Evolutionary conservation across 1,140 invertebrate genomes (phyloP).

Genomic region (Cotesia typhae): DNA sequence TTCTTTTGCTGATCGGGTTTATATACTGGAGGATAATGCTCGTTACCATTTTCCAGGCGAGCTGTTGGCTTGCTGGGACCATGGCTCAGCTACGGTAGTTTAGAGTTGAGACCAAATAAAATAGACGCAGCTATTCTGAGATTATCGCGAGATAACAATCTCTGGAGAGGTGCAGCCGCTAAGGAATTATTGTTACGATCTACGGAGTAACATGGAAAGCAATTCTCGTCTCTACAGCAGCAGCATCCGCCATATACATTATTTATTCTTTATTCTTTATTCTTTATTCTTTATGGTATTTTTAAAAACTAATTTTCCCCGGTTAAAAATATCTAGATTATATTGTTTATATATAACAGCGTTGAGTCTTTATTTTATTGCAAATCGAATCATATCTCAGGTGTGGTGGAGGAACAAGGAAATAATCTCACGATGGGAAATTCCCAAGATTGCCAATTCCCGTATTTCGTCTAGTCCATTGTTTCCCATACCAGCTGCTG

Average conservation of each 20-base stretch:
- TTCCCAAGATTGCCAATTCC: conserved; percentile 9
- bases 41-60: conserved; percentile 34
- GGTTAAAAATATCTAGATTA: background rate
- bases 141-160: conserved; percentile 39
- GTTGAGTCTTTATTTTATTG: background rate
- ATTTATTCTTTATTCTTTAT: background rate
- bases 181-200: conserved; percentile 37
- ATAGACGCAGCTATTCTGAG: conserved; percentile 34
- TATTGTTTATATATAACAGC: no score
- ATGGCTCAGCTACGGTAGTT: background rate
- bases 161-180: conserved; percentile 22
- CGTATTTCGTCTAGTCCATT: background rate
- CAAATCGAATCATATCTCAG: conserved; percentile 6
- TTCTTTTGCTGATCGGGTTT: background rate
- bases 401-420: background rate
- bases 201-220: conserved; percentile 32
- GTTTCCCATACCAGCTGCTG: background rate
- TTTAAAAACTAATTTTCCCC: conserved; percentile 26
- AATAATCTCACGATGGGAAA: conserved; percentile 7
- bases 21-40: conserved; percentile 22
- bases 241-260: conserved; percentile 21
- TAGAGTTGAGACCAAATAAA: conserved; percentile 12
- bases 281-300: conserved; percentile 20
- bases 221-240: conserved; percentile 17
- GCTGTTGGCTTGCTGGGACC: background rate